Evolutionary conservation across 2,797 vertebrate species (phyloP), one percentile per base, ranked within the genome.

Genomic region (Gorsachius magnificus): DNA sequence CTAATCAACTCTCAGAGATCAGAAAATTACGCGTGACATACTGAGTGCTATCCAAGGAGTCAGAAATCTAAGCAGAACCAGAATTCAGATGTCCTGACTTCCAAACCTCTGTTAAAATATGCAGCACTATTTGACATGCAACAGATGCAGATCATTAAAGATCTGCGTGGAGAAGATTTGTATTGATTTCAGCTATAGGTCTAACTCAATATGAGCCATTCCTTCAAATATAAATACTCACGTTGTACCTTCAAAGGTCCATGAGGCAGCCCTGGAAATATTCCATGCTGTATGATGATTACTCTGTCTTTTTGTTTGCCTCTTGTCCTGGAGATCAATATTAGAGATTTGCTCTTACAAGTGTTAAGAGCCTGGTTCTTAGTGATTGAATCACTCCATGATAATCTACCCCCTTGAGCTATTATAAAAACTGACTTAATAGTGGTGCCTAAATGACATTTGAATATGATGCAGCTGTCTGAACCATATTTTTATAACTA

Each of bases 401-500:
- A 96, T 92, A 95, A 91, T 96, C 80, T 94, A 92, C 35, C 48
- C 64, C 68, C 60, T 90, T 79, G 69, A 97, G 94, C 93, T 97
- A 86, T 95, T 97, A 96, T 86, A 97, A 96, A 97, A 95, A 86
- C 63, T 78, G 83, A 85, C 46, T 97, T 97, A 96, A 97, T 96
- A 97, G 76, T 87, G 87, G 92, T 91, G 82, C 87, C 72, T 94
- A 97, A 97, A 95, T 97, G 95, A 93, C 89, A 97, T 96, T 95
- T 95, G 93, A 97, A 91, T 95, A 95, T 81, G 71, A 96, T 93
- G 57, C 66, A 95, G 68, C 83, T 86, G 53, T 87, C 58, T 96
- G 95, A 96, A 95, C 97, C 48, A 70, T 94, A 82, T 71, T 83
- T 76, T 91, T 95, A 83, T 89, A 96, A 81, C 57, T 76, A 80